Percentiles rank a stretch among this genome's conserved stretches.
Conservation (phyloP, 1,140 invertebrate species). For the Aphidius gifuensis region DNA sequence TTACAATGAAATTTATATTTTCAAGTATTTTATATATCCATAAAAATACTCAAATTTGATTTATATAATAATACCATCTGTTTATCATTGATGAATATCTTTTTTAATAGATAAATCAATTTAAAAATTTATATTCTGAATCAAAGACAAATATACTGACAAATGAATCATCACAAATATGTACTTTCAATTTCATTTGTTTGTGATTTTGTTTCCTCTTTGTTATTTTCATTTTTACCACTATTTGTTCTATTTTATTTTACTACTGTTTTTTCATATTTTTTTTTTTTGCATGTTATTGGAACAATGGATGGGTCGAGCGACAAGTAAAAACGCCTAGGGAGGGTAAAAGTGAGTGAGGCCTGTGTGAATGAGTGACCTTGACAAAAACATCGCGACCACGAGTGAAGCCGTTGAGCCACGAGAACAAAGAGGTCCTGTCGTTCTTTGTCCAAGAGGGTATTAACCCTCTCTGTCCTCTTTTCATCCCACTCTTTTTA, state of each 20-base stretch:
- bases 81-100: too few relatives aligned
- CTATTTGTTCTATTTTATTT: constrained; percentile 6
- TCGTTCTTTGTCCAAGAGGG: constrained; percentile 41
- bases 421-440: constrained; percentile 45
- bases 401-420: constrained; percentile 41
- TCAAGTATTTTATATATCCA: too few relatives aligned
- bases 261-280: not conserved
- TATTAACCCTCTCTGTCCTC: constrained; percentile 26
- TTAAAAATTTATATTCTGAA: too few relatives aligned
- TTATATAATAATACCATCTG: too few relatives aligned
- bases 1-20: too few relatives aligned
- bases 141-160: too few relatives aligned
- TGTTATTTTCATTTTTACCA: not conserved
- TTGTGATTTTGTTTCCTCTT: not conserved
- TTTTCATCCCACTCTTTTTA: constrained; percentile 1
- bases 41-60: too few relatives aligned
- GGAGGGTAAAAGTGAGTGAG: constrained; percentile 28
- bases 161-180: too few relatives aligned
- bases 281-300: constrained; percentile 3
- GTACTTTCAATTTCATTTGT: not conserved
- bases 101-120: too few relatives aligned
- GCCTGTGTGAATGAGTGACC: constrained; percentile 42
- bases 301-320: constrained; percentile 11
- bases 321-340: constrained; percentile 17
- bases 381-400: constrained; percentile 44